Evolutionary conservation across 2,888 invertebrate genomes (phyloP), one percentile per base, ranked within the genome.

Genomic region (Endotricha flammealis): DNA sequence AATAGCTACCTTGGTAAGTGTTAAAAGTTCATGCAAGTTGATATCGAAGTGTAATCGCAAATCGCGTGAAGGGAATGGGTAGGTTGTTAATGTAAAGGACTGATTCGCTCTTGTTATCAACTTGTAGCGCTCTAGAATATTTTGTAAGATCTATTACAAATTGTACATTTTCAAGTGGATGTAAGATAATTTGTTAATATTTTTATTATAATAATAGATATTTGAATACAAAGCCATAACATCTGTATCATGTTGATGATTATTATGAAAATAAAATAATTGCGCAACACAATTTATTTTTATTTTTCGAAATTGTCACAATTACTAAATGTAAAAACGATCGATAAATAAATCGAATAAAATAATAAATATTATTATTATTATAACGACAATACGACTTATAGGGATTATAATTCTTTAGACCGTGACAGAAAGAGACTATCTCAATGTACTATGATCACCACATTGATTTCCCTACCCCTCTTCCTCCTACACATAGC

Each of bases 131-230:
- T 71, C 61, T 76, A 71, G 64, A 56, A 66, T 83, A 80, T 78
- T 78, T 77, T 80, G 65, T 83, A 83, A 82, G 81, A 66, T 73
- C 69, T 80, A 83, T 78, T 71, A 76, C 72, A 74, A 77, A 81
- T 71, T 78, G 85, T 85, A 85, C 80, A 85, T 83, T 86, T 81
- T 83, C 78, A 80, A 80, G 77, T 81, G 82, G 67, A 78, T 85
- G 82, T 86, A 85, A 85, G 79, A 85, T 86, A 83, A 81, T 81
- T 83, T 83, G 85, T 86, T 85, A 82, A 85, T 83, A 85, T 82
- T 85, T 83, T 85, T 83, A 85, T 79, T 81, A 80, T 77, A 72
- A 77, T 79, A 82, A 78, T 80, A 82, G 73, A 76, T 73, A 80
- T 83, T 83, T 83, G 75, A 81, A 81, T 81, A 81, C 74, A 78